Evolutionary conservation across 2,797 vertebrate species (phyloP).

Genomic region (Somateria mollissima): DNA sequence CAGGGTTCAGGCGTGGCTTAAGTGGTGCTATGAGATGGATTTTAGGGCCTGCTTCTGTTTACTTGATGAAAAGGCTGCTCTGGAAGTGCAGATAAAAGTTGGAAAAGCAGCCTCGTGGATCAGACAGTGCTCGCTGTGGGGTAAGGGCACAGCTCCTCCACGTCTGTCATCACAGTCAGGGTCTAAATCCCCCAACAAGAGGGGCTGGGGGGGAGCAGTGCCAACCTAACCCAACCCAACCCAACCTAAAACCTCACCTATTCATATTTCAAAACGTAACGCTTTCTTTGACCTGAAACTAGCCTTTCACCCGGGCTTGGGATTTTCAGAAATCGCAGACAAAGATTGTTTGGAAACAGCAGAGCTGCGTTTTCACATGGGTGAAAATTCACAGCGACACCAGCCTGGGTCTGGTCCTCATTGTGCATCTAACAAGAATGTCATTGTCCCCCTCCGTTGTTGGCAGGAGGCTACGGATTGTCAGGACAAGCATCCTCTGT

Average conservation of each 20-base stretch:
- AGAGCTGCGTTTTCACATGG: not conserved
- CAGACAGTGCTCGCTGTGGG: not conserved
- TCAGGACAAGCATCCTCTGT: not conserved
- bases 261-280: not conserved
- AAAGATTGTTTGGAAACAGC: not conserved
- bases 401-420: fast-evolving
- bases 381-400: not conserved
- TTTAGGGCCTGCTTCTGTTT: not conserved
- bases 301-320: not conserved
- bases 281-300: not conserved
- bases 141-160: not conserved
- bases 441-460: not conserved
- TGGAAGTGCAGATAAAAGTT: not conserved
- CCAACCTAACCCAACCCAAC: not conserved
- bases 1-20: not conserved
- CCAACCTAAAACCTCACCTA: not conserved
- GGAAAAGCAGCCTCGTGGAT: not conserved
- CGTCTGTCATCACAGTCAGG: not conserved
- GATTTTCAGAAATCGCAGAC: not conserved
- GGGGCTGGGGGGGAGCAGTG: fast-evolving
- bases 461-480: fast-evolving
- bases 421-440: not conserved
- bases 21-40: not conserved
- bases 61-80: not conserved
- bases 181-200: not conserved